A percentile compares a stretch with the other conserved stretches of the same genome.
These are phyloP conservation scores for Tylochromis polylepis DNA, from an alignment of 2,113 vertebrate species.

Conservation along the genomic window DNA sequence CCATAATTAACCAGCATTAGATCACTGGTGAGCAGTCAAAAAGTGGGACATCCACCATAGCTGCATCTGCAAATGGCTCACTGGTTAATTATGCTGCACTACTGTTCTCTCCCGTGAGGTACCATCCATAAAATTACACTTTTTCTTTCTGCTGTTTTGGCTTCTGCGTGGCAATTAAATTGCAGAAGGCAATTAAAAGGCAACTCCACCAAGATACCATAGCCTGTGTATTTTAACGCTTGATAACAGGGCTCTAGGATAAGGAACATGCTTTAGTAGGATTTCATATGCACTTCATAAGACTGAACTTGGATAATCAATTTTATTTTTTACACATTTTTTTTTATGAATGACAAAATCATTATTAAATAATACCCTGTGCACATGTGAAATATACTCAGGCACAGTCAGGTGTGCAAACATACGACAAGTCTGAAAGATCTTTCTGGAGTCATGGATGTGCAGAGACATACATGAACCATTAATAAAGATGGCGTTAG, in stretches of 20 bases:
- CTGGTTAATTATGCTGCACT: constrained; percentile 44
- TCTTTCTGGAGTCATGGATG: background rate
- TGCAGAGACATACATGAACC: background rate
- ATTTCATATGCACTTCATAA: background rate
- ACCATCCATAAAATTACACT: constrained; percentile 16
- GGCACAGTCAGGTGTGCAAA: background rate
- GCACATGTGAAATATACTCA: background rate
- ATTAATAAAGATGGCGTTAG: background rate
- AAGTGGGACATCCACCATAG: constrained; percentile 43
- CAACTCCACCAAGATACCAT: background rate
- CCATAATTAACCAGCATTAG: constrained; percentile 48
- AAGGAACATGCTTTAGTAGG: background rate
- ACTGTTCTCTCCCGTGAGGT: background rate
- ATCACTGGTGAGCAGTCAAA: constrained; percentile 33
- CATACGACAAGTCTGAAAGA: background rate
- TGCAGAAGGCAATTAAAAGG: background rate
- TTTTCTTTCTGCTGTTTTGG: background rate
- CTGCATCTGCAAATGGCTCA: constrained; percentile 19
- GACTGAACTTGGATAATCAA: background rate
- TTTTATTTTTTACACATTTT: background rate
- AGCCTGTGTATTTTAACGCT: background rate
- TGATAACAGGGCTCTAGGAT: background rate
- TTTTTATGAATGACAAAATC: background rate
- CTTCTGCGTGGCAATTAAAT: background rate
- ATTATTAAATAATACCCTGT: background rate